Conservation (phyloP, 2,888 invertebrate genomes). For the Agonum fuliginosum region DNA sequence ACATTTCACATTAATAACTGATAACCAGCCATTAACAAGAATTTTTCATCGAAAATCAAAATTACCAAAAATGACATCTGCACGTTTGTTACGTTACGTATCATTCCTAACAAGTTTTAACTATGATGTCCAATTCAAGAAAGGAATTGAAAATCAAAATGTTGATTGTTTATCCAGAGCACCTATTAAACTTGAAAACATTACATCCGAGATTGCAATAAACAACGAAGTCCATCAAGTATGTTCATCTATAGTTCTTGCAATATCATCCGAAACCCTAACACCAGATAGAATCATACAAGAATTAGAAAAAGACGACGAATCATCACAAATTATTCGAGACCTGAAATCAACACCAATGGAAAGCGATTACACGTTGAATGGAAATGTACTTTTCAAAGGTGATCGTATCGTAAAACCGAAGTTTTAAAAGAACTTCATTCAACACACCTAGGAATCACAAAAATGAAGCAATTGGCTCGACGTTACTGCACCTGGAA, state of each 20-base stretch:
- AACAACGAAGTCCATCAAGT: not conserved
- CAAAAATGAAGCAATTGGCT: constrained; percentile 9
- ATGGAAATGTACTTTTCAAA: not conserved
- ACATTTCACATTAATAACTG: constrained; percentile 23
- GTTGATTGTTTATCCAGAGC: not conserved
- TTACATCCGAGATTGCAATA: not conserved
- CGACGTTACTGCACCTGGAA: not conserved
- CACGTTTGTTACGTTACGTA: constrained; percentile 33
- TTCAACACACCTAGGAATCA: not conserved
- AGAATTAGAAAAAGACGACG: not conserved
- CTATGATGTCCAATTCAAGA: not conserved
- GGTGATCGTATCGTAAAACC: not conserved
- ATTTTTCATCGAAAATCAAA: constrained; percentile 41
- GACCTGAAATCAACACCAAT: not conserved
- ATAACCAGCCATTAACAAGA: constrained; percentile 43
- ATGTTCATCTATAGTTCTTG: not conserved
- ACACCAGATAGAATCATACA: not conserved
- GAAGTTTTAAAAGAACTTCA: constrained; percentile 18
- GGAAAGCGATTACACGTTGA: not conserved
- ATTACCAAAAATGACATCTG: constrained; percentile 24
- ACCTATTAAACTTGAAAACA: not conserved
- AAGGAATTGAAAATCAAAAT: not conserved
- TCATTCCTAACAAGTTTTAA: not conserved
- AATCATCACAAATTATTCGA: not conserved
- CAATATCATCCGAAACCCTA: not conserved